Evolutionary conservation across 2,113 vertebrate genomes (phyloP), one percentile per base, ranked within the genome.

Genomic region (Struthio camelus): DNA sequence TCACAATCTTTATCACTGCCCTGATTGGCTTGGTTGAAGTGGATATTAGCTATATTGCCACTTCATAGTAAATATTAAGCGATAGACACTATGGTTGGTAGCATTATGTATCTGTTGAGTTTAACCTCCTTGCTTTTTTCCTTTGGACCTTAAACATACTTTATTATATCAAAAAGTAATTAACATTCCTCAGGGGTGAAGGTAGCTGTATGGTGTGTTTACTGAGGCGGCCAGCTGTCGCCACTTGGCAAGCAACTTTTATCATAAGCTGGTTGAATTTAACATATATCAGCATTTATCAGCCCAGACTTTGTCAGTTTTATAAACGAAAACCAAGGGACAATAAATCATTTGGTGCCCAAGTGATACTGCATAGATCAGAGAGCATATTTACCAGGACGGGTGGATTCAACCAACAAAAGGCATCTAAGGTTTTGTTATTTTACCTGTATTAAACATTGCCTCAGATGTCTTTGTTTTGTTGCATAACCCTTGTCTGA

Each of bases 201-300:
- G 98, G 98, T 97, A 95, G 71, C 16, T 89, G 64, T 30, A 58
- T 85, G 94, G 96, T 64, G 61, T 98, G 97, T 98, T 99, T 98
- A 97, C 96, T 96, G 92, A 98, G 97, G 98, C 90, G 6, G 94
- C 96, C 97, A 97, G 94, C 98, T 98, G 98, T 99, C 98, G 96
- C 98, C 98, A 97, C 84, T 96, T 97, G 95, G 97, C 98, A 98
- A 98, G 97, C 95, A 97, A 92, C 96, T 98, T 98, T 98, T 98
- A 99, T 99, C 98, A 92, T 95, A 85, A 89, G 80, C 95, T 97
- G 85, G 84, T 87, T 98, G 97, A 97, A 98, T 97, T 98, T 98
- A 98, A 98, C 98, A 98, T 98, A 97, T 97, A 97, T 98, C 98
- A 97, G 96, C 95, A 97, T 98, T 98, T 98, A 98, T 99, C 98